Conservation (phyloP, 2,113 vertebrate genomes). For the Burhinus oedicnemus region DNA sequence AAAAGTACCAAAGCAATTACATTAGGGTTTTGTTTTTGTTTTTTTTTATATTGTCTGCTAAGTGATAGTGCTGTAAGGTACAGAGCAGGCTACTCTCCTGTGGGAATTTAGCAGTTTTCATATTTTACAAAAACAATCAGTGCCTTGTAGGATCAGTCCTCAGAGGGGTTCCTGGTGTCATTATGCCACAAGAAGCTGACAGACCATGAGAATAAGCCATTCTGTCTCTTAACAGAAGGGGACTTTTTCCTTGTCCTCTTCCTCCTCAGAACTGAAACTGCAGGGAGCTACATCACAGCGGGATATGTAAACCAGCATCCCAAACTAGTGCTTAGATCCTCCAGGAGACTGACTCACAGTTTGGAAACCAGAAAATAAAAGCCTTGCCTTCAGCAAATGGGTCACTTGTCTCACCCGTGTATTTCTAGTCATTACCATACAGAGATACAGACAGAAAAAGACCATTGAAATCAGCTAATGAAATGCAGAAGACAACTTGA, state of each 20-base stretch:
- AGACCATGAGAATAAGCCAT: neutral
- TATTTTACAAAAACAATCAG: neutral
- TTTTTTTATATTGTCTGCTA: neutral
- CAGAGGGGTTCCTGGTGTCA: neutral
- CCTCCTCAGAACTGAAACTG: neutral
- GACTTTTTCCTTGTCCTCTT: neutral
- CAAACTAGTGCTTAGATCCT: neutral
- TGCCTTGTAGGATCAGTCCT: neutral
- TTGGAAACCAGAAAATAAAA: neutral
- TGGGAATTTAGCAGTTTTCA: neutral
- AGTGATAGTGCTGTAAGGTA: neutral
- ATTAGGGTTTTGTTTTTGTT: too few relatives aligned
- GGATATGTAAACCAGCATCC: neutral
- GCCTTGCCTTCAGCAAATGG: neutral
- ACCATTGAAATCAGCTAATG: neutral
- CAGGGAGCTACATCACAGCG: rapidly evolving
- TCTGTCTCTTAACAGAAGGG: neutral
- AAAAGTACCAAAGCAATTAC: neutral
- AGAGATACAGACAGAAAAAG: neutral
- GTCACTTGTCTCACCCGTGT: neutral
- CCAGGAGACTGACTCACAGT: neutral
- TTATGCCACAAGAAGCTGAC: neutral
- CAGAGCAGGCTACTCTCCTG: neutral
- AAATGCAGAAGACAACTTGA: neutral
- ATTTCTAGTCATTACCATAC: neutral